phyloP scores from a whole-genome alignment of 2,113 vertebrate species.

The Gavialis gangeticus region DNA sequence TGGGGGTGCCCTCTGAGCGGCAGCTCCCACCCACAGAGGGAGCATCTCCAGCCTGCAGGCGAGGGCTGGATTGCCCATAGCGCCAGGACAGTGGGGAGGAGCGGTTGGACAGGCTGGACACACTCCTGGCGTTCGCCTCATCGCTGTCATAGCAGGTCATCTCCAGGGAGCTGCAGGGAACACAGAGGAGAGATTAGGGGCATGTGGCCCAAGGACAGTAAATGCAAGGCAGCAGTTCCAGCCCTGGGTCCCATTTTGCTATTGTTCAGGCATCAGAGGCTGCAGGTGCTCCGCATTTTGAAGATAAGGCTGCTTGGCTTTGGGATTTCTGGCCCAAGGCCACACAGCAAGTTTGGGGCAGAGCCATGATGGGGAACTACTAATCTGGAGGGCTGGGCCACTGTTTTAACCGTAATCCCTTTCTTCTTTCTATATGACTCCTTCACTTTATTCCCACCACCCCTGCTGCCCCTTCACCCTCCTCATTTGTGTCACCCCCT shows the following conservation, averaged over 20 bases:
- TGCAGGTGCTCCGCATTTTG: background rate
- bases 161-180: slow-evolving; percentile 85
- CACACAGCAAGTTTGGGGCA: background rate
- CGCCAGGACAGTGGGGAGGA: slow-evolving; percentile 95
- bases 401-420: background rate
- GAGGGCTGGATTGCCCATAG: slow-evolving; percentile 93
- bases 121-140: slow-evolving; percentile 89
- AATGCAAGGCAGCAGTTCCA: background rate
- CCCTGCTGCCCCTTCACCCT: background rate
- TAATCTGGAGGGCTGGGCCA: background rate
- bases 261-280: background rate
- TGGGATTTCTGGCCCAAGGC: background rate
- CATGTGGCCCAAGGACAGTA: background rate
- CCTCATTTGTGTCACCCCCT: background rate
- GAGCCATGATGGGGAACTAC: background rate
- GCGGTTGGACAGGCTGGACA: slow-evolving; percentile 94
- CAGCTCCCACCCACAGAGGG: slow-evolving; percentile 90
- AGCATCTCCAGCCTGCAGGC: slow-evolving; percentile 93
- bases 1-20: slow-evolving; percentile 79
- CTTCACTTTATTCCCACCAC: background rate
- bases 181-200: background rate
- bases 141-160: slow-evolving; percentile 93
- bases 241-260: background rate
- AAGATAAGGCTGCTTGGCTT: background rate
- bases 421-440: background rate